Conservation (phyloP, 1,140 invertebrate species). For the Dendroctonus ponderosae region DNA sequence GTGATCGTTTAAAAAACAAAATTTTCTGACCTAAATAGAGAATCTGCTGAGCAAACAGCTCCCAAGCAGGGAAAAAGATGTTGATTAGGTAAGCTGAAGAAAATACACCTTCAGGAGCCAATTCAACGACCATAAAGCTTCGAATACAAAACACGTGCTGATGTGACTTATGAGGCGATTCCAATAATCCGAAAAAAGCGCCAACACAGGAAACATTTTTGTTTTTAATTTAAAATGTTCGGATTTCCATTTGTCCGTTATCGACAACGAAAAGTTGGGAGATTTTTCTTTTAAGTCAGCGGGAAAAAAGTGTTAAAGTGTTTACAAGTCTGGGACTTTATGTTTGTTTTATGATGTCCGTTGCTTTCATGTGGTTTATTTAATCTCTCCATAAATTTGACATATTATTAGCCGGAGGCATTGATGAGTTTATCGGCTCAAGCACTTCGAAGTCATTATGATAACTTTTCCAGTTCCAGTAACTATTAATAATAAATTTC, state of each 20-base stretch:
- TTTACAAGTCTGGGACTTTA: slow-evolving; percentile 19
- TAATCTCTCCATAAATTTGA: slow-evolving; percentile 24
- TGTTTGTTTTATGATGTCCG: slow-evolving; percentile 26
- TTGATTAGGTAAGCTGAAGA: too few species aligned
- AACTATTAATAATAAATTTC: too few species aligned
- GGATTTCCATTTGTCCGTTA: slow-evolving; percentile 15
- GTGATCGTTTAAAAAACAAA: too few species aligned
- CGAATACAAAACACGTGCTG: too few species aligned
- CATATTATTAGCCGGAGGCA: not conserved
- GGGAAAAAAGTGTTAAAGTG: slow-evolving; percentile 25
- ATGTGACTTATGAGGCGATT: not conserved
- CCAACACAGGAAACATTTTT: not conserved
- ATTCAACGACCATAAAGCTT: too few species aligned
- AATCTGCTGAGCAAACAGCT: too few species aligned
- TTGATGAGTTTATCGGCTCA: slow-evolving; percentile 1
- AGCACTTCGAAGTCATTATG: too few species aligned
- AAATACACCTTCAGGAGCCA: too few species aligned
- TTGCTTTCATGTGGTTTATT: slow-evolving; percentile 18
- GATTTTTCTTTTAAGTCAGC: slow-evolving; percentile 19
- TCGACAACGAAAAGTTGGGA: slow-evolving; percentile 10
- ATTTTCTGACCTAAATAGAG: too few species aligned
- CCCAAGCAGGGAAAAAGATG: too few species aligned
- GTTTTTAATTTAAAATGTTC: slow-evolving; percentile 14
- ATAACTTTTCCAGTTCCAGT: too few species aligned
- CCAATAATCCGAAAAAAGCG: not conserved